Evolutionary conservation across 1,140 invertebrate genomes (phyloP).

Genomic region (Hypothenemus hampei): DNA sequence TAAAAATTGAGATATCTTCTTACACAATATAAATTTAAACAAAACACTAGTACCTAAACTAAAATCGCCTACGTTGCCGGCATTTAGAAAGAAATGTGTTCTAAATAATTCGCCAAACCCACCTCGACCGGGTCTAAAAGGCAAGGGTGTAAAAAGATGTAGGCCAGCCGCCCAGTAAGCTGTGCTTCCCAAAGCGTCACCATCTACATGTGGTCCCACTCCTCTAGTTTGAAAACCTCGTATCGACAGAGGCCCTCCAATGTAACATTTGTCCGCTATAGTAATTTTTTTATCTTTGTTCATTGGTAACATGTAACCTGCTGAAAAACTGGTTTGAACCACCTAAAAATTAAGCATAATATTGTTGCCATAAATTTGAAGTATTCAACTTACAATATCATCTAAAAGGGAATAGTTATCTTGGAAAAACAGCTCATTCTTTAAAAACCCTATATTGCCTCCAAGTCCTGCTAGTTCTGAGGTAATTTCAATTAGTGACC

Average conservation of each 20-base stretch:
- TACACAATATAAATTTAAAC: not conserved
- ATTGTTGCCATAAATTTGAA: not conserved
- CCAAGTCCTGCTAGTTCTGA: conserved; percentile 83
- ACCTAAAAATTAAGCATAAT: conserved; percentile 56
- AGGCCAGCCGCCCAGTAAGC: conserved; percentile 75
- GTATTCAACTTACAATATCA: conserved; percentile 56
- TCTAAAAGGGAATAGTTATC: conserved; percentile 63
- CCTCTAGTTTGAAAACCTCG: conserved; percentile 79
- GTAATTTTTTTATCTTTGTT: conserved; percentile 57
- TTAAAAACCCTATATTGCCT: conserved; percentile 79
- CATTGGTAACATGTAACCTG: conserved; percentile 63
- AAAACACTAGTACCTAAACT: conserved; percentile 20
- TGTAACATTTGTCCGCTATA: conserved; percentile 76
- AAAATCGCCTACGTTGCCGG: conserved; percentile 65
- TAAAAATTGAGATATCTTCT: conserved; percentile 8
- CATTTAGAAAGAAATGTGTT: conserved; percentile 80
- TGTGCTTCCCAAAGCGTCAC: conserved; percentile 56
- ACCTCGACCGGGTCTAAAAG: conserved; percentile 69
- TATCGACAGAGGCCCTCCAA: conserved; percentile 79
- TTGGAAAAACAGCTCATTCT: conserved; percentile 75
- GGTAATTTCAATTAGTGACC: conserved; percentile 58
- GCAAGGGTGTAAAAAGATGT: conserved; percentile 80
- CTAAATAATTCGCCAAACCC: conserved; percentile 75
- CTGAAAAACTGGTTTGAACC: conserved; percentile 65
- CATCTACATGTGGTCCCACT: conserved; percentile 73